Evolutionary conservation across 2,888 invertebrate species (phyloP).

Genomic region (Trissonchulus sp.): DNA sequence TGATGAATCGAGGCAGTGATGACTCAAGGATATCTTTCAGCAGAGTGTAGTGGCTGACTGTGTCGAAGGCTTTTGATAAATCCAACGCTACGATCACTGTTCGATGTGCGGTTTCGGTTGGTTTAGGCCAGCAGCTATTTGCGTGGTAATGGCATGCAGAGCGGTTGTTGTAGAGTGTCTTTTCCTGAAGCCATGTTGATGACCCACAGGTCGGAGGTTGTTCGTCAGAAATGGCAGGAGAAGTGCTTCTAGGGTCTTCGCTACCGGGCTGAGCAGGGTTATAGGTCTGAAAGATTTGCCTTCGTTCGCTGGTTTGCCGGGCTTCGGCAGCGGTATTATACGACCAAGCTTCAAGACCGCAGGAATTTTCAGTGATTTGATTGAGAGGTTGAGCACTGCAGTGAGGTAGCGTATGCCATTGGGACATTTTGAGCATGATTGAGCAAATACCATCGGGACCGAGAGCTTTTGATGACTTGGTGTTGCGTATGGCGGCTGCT

Average conservation of each 20-base stretch:
- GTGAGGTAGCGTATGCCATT: background rate
- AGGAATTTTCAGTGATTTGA: background rate
- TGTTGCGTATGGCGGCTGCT: background rate
- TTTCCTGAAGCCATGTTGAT: no score
- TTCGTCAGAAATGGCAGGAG: background rate
- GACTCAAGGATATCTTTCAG: background rate
- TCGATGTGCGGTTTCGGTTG: slow-evolving; percentile 1
- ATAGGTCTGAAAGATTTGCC: background rate
- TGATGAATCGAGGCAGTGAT: background rate
- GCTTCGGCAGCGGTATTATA: slow-evolving; percentile 13
- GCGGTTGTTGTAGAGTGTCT: no score
- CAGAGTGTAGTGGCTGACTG: background rate
- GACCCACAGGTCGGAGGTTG: background rate
- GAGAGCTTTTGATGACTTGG: slow-evolving; percentile 12
- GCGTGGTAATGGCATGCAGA: slow-evolving; percentile 6
- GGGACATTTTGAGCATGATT: background rate
- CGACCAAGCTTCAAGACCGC: background rate
- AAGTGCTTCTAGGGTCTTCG: background rate
- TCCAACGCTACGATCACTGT: background rate
- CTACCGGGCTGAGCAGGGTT: background rate
- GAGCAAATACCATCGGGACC: slow-evolving; percentile 1
- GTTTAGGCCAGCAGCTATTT: background rate
- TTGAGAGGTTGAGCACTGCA: background rate
- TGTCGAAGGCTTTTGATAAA: slow-evolving; percentile 9
- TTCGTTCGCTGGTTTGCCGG: slow-evolving; percentile 13